These are phyloP conservation scores for Microcebus ravelobensis DNA, from an alignment of 2,113 vertebrate species.

Conservation along the genomic window DNA sequence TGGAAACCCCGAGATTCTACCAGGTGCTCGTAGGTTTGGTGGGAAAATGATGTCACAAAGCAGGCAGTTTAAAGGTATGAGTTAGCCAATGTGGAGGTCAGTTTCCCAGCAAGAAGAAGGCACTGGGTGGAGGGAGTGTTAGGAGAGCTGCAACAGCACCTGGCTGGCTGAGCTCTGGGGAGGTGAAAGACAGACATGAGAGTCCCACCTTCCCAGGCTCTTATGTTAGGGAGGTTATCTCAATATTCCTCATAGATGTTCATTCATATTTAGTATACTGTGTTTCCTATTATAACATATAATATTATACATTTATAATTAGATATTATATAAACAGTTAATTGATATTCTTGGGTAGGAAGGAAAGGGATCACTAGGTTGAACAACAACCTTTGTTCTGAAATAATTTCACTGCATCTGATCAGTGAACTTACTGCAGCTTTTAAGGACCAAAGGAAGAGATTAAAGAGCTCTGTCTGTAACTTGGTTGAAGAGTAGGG, in stretches of 20 bases:
- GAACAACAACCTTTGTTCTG: neutral
- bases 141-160: too few species aligned
- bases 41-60: conserved; percentile 49
- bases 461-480: neutral
- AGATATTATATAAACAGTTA: too few species aligned
- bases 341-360: neutral
- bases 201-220: neutral
- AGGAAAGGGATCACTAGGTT: neutral
- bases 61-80: conserved; percentile 13
- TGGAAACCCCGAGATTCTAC: conserved; percentile 54
- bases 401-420: neutral
- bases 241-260: neutral
- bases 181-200: neutral
- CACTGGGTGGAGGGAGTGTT: neutral
- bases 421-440: neutral
- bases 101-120: neutral
- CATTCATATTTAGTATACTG: neutral
- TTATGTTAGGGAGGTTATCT: neutral
- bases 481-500: neutral
- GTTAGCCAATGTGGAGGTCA: neutral
- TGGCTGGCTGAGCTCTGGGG: too few species aligned
- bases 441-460: neutral
- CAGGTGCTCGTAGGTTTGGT: conserved; percentile 7
- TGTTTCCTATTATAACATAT: too few species aligned
- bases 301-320: neutral